Conservation (phyloP, 1,140 invertebrate genomes). For the Rhagoletis zephyria region DNA sequence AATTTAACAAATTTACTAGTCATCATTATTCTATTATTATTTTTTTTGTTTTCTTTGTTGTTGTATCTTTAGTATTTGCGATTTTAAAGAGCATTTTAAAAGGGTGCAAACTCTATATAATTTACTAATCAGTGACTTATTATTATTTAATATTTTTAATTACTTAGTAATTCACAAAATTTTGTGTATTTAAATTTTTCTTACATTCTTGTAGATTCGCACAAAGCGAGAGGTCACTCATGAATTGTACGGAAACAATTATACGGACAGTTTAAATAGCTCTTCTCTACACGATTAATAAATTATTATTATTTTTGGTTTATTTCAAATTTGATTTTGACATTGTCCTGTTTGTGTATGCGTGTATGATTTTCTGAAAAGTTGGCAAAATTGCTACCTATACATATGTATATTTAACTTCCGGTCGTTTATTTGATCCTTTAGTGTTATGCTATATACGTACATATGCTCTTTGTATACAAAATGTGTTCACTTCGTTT, state of each 20-base stretch:
- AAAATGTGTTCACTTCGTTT: slow-evolving; percentile 33
- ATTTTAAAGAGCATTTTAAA: slow-evolving; percentile 41
- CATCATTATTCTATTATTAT: not conserved
- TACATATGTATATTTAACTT: not conserved
- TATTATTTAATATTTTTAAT: not conserved
- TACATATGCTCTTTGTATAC: slow-evolving; percentile 9
- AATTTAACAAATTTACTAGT: slow-evolving; percentile 34
- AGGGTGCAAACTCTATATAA: slow-evolving; percentile 36
- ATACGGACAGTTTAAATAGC: slow-evolving; percentile 41
- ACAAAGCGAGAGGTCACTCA: slow-evolving; percentile 44
- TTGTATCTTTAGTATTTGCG: slow-evolving; percentile 9
- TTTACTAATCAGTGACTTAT: slow-evolving; percentile 31
- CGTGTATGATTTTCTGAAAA: slow-evolving; percentile 52
- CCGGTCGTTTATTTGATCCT: too few relatives aligned
- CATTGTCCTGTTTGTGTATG: slow-evolving; percentile 30
- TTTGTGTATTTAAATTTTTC: not conserved
- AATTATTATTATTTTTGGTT: not conserved
- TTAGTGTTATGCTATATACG: not conserved
- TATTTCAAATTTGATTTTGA: slow-evolving; percentile 11
- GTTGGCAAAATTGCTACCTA: slow-evolving; percentile 32
- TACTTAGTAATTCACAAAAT: slow-evolving; percentile 24
- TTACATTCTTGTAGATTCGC: slow-evolving; percentile 43
- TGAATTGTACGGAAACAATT: slow-evolving; percentile 51
- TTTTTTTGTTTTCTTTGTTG: not conserved
- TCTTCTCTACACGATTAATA: slow-evolving; percentile 46